Base-by-base conservation (phyloP, 2,797 vertebrate genomes). In the Cygnus olor region DNA sequence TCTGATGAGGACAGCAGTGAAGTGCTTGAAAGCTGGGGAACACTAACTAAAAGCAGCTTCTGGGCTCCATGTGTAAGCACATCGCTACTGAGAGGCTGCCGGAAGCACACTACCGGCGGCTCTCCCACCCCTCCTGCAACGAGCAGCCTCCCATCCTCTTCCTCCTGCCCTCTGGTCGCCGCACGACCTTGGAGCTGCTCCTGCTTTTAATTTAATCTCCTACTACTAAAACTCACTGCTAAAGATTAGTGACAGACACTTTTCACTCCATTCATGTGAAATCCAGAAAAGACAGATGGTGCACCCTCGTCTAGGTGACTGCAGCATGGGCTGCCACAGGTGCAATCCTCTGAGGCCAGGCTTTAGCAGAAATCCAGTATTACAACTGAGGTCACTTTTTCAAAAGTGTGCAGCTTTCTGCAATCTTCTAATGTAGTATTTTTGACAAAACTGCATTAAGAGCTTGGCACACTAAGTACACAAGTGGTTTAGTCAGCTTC, bases 301-400 rank as follows among this genome's bases (percentile, higher is more conserved):
- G 19, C 25, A 25, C 1, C 40, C 21, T 27, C 36, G 19, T 7
- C 44, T 15, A 54, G 24, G 14, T 32, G 73, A 49, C 28, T 2
- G 1, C 68, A 63, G 28, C 42, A 42, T 0, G 0, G 58, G 11
- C 40, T 68, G 15, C 3, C 89, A 53, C 84, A 14, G 21, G 0
- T 27, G 9, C 2, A 17, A 21, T 34, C 36, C 69, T 6, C 25
- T 28, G 3, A 68, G 70, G n/a, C 22, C 49, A 34, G 16, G 8
- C 30, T 61, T 82, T 30, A 40, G 32, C 22, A 85, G 36, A 65
- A 87, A 76, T 66, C 60, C 54, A 0, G 54, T 51, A 56, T 1
- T 53, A 21, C 14, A 7, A 38, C 19, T 12, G 10, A 22, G 27
- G 61, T 1, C 53, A 71, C 2, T 10, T 92, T 79, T 80, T 65